phyloP scores from a whole-genome alignment of 2,797 vertebrate genomes.

The Tamandua tetradactyla region DNA sequence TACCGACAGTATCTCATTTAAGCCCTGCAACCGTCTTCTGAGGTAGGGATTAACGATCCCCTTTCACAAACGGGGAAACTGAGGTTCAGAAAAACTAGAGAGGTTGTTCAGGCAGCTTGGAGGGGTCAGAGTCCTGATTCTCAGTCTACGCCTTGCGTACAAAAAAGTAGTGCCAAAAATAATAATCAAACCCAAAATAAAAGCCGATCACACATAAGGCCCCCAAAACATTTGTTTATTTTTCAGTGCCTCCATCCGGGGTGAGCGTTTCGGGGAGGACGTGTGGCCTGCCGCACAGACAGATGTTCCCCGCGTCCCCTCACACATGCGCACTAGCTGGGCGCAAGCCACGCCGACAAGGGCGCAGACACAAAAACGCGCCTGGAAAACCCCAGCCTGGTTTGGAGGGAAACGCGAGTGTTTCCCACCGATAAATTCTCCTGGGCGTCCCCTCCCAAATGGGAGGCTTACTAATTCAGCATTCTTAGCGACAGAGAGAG shows the following conservation, averaged over 20 bases:
- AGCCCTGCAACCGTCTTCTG: neutral
- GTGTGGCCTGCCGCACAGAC: neutral
- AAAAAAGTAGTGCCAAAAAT: neutral
- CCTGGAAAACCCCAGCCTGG: neutral
- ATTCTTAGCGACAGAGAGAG: neutral
- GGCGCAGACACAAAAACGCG: neutral
- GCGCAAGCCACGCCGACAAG: slow-evolving; percentile 37
- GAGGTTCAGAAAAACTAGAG: neutral
- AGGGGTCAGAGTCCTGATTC: neutral
- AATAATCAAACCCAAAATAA: neutral
- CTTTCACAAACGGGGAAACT: neutral
- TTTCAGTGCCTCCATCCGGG: neutral
- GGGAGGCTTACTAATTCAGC: neutral
- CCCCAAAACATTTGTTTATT: neutral
- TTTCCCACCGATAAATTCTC: neutral
- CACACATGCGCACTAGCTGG: slow-evolving; percentile 60
- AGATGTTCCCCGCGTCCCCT: neutral
- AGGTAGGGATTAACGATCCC: rapidly evolving
- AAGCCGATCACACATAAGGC: no score
- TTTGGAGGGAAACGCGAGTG: neutral
- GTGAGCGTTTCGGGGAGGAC: rapidly evolving
- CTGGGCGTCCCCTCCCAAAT: neutral
- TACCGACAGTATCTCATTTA: neutral
- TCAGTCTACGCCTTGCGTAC: no score
- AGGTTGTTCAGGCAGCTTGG: rapidly evolving